Conservation (phyloP, 2,797 vertebrate species). For the Dryobates pubescens region DNA sequence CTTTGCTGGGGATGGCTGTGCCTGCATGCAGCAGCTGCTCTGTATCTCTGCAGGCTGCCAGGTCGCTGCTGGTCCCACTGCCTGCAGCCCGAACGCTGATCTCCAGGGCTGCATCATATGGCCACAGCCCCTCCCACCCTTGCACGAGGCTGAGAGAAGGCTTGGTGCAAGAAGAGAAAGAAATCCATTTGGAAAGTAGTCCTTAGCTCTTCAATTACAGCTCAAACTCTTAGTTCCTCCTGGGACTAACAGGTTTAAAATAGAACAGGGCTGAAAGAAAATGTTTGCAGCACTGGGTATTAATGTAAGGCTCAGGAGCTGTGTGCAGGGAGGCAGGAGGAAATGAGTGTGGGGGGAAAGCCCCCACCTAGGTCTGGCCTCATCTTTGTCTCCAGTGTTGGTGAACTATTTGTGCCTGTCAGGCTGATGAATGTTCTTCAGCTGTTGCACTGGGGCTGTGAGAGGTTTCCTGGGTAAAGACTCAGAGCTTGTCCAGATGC, state of each 20-base stretch:
- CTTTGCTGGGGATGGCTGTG: background rate
- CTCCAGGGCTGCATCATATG: background rate
- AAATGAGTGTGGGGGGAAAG: background rate
- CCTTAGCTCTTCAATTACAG: background rate
- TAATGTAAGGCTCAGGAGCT: background rate
- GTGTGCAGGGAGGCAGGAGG: background rate
- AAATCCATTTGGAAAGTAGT: background rate
- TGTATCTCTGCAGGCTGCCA: background rate
- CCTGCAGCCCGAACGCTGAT: slow-evolving; percentile 24
- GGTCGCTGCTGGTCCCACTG: background rate
- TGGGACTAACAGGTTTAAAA: background rate
- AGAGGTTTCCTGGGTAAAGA: background rate
- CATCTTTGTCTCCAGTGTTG: background rate
- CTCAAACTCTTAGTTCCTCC: background rate
- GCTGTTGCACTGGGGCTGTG: background rate
- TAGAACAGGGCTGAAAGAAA: background rate
- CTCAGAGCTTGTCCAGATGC: background rate
- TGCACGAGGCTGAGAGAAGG: background rate
- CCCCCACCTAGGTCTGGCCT: background rate
- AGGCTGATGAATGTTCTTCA: background rate
- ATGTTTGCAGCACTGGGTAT: background rate
- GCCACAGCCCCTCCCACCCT: background rate
- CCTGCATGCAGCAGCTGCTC: background rate
- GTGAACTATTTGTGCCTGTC: rapidly evolving
- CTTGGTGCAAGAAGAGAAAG: background rate